Evolutionary conservation across 2,888 invertebrate genomes (phyloP).

Genomic region (Plusia festucae): DNA sequence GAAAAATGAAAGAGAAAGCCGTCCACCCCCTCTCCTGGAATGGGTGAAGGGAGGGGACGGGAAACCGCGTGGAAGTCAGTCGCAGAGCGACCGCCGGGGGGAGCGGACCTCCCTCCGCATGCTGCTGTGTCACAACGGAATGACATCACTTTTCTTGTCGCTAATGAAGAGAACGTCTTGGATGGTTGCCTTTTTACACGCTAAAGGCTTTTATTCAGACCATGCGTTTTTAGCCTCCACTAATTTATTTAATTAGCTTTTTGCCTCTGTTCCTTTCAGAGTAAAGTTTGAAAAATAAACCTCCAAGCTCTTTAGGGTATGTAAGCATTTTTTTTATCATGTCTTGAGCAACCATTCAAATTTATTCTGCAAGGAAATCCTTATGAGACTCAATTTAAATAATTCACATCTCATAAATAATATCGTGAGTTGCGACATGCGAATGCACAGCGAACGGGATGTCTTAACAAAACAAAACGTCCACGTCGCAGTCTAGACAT

Average conservation of each 20-base stretch:
- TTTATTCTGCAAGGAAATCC: slow-evolving; percentile 58
- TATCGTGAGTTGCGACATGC: slow-evolving; percentile 62
- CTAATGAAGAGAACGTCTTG: slow-evolving; percentile 88
- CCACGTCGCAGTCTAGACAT: slow-evolving; percentile 84
- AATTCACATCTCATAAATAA: slow-evolving; percentile 67
- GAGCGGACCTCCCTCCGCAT: slow-evolving; percentile 78
- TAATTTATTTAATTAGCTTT: slow-evolving; percentile 73
- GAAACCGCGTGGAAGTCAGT: slow-evolving; percentile 84
- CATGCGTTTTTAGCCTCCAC: slow-evolving; percentile 67
- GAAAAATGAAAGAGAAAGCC: slow-evolving; percentile 90
- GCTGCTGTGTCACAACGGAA: slow-evolving; percentile 86
- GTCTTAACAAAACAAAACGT: slow-evolving; percentile 77
- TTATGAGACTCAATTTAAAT: slow-evolving; percentile 64
- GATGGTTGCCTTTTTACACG: slow-evolving; percentile 77
- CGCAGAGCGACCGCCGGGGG: slow-evolving; percentile 83
- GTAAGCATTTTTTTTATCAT: slow-evolving; percentile 42
- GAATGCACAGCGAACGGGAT: slow-evolving; percentile 55
- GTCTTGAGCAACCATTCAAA: slow-evolving; percentile 48
- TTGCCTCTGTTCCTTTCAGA: slow-evolving; percentile 36
- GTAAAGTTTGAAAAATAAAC: slow-evolving; percentile 41
- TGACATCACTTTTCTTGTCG: slow-evolving; percentile 89
- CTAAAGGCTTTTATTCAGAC: slow-evolving; percentile 70
- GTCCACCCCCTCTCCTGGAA: slow-evolving; percentile 78
- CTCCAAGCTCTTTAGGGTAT: slow-evolving; percentile 34
- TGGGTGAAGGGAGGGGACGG: slow-evolving; percentile 69